These are phyloP conservation scores for Capricornis sumatraensis DNA, from an alignment of 2,113 vertebrate genomes.

Conservation along the genomic window DNA sequence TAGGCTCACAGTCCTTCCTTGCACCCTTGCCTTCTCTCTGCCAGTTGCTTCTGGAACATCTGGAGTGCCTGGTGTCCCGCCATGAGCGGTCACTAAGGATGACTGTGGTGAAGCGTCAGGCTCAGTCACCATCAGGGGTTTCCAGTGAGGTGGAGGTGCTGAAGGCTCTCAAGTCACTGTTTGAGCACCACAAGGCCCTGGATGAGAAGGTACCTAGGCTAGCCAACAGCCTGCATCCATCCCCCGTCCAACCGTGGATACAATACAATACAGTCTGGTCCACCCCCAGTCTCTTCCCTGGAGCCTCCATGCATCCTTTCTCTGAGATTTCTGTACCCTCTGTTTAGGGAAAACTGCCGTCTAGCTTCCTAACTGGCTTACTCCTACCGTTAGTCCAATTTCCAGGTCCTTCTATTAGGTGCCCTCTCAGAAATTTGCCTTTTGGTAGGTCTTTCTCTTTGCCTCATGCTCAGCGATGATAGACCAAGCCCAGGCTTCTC, in stretches of 20 bases:
- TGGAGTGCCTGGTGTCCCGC: constrained; percentile 97
- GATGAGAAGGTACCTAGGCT: constrained; percentile 91
- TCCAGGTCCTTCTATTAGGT: background rate
- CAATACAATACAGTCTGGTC: background rate
- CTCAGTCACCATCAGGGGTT: constrained; percentile 93
- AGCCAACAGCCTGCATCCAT: rapidly evolving
- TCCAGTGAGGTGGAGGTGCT: constrained; percentile 98
- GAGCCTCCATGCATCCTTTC: background rate
- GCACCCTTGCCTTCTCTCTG: background rate
- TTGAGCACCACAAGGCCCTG: constrained; percentile 97
- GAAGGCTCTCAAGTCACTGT: constrained; percentile 96
- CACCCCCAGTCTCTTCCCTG: background rate
- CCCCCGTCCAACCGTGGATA: background rate
- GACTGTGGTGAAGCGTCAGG: constrained; percentile 97
- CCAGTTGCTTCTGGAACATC: constrained; percentile 94
- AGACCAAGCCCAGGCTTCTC: background rate
- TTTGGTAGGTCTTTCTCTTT: background rate
- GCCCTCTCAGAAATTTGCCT: background rate
- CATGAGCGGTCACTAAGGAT: constrained; percentile 95
- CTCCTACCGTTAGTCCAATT: background rate
- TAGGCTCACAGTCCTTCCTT: background rate
- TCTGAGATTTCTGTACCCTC: background rate
- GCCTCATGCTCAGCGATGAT: background rate
- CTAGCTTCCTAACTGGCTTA: background rate
- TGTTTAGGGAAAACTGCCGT: background rate